Evolutionary conservation across 2,888 invertebrate genomes (phyloP), one percentile per base, ranked within the genome.

Genomic region (Graphium colonna): DNA sequence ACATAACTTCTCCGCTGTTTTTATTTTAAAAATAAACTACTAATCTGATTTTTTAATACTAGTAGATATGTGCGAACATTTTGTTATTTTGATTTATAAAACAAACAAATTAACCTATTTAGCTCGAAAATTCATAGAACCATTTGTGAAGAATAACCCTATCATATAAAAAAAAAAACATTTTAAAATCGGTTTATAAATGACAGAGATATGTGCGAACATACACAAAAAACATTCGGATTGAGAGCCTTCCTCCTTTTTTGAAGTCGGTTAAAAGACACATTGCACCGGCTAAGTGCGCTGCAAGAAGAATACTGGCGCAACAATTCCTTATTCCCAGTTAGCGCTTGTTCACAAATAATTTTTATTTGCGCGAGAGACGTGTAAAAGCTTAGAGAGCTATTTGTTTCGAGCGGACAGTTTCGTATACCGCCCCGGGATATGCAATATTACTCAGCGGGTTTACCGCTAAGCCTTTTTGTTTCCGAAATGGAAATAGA

Each of bases 401-500:
- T 40, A 54, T 54, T 54, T 36, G 49, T 54, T 50, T 40, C 54
- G 31, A 33, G 21, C 45, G 49, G 54, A 54, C 54, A 50, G 54
- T 21, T 46, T 21, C 49, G 40, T 41, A 31, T n/a, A 31, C 43
- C 17, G 43, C 52, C 48, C 17, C 36, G 50, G 54, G 49, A 54
- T 54, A 50, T 50, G 54, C 54, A 46, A 52, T 52, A 50, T 54
- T 50, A 54, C 50, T 50, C 54, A 54, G 54, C 44, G 50, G 49
- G 53, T 49, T 54, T 50, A 54, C 26, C 39, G 50, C 28, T 50
- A 54, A 54, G 54, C 54, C 43, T 50, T 41, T 33, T 54, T 49
- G 49, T 54, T 50, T 53, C n/a, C 28, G 43, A 50, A 50, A 31
- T 28, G 39, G 39, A 45, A 47, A 52, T 52, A 52, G 12, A 44